Base-by-base conservation (phyloP, 2,113 vertebrate genomes). In the Orycteropus afer region DNA sequence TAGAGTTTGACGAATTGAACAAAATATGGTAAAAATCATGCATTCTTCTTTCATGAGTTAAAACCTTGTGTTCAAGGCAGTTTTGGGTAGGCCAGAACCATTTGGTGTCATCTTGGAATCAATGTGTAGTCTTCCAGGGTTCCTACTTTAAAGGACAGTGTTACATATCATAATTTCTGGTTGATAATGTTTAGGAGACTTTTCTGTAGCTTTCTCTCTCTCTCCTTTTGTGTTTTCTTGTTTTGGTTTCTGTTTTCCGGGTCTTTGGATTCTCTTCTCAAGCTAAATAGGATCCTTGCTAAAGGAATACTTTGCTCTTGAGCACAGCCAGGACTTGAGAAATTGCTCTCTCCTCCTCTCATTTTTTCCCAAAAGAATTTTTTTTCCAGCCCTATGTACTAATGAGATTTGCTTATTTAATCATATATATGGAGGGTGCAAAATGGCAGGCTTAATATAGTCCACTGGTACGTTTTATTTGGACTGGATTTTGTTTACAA, bases 231-330 rank as follows among this genome's bases (percentile, higher is more conserved):
- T 37, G n/a, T 45, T 53, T 51, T 79, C 27, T 73, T 83, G 12
- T 32, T 76, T 79, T 71, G 53, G 5, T 23, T 90, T 77, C 65
- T 81, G 45, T 81, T 90, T 92, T 93, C 45, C 77, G 47, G 37
- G 61, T 80, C 40, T 97, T 93, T 67, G 67, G n/a, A 29, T 78
- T 90, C 51, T 87, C 40, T 93, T 90, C 37, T 22, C 37, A 29
- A n/a, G 55, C 42, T 40, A 92, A 65, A 57, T 29, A 18, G 71
- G 74, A 47, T 59, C 77, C 63, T 80, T 2, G 2, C 51, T 94
- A 77, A 85, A 90, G 89, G 82, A 81, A 88, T 42, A 57, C 11
- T 40, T 49, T 81, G 23, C 13, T 88, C 22, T 92, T 94, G 42
- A 63, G 76, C 61, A 95, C 86, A 40, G 40, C 34, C 57, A 81